Evolutionary conservation across 2,113 vertebrate genomes (phyloP), one percentile per base, ranked within the genome.

Genomic region (Cheirogaleus medius): DNA sequence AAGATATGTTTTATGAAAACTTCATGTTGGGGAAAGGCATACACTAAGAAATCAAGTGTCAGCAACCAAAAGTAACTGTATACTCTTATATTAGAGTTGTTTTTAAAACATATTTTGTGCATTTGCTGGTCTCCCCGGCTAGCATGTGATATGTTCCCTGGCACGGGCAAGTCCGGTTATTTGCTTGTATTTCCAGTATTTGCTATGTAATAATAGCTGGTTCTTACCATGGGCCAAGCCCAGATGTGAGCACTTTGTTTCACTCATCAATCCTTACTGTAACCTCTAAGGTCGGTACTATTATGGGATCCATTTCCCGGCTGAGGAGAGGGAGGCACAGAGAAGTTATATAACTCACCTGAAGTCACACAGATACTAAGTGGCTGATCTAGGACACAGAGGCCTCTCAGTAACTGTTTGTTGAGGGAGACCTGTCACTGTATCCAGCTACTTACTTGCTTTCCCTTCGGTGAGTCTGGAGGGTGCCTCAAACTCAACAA

Each of bases 21-120:
- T 95, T 96, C 89, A 90, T 96, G 71, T 90, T 90, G 77, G 91
- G 56, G 81, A 97, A 76, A 97, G 86, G 47, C 60, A 91, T 92
- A 71, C 94, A 95, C 27, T 85, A 88, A 42, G 5, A 93, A 97
- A 52, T 91, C 82, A 60, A 93, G 80, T 94, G 9, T 66, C 37
- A 64, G 82, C 44, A 14, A 71, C 13, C 76, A 81, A 90, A 91
- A 95, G 39, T 96, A 94, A 97, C 12, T 71, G 90, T 66, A 89
- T 83, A 39, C 8, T 71, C 85, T 32, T 60, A 66, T 21, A 58
- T 87, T 71, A n/a, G 32, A 94, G 34, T 87, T 92, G 93, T 91
- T 97, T 97, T 87, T 87, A 98, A 96, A 63, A 29, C 60, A 29
- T 63, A 29, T 5, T 68, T 21, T 71, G 20, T 39, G 82, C 37